Evolutionary conservation across 2,113 vertebrate species (phyloP).

Genomic region (Peromyscus leucopus): DNA sequence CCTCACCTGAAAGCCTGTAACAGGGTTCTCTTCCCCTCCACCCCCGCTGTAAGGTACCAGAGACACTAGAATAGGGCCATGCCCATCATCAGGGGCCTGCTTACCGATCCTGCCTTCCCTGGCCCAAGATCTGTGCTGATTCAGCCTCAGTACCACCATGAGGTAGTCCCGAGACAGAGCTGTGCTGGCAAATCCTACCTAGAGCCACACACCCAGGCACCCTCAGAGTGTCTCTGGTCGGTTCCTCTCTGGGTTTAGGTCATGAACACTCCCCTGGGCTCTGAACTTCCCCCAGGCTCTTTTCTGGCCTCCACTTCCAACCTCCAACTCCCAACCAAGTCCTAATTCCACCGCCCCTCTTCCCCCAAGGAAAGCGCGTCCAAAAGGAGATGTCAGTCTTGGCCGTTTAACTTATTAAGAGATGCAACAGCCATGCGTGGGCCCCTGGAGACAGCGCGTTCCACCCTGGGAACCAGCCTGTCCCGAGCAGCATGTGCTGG

Average conservation of each 20-base stretch:
- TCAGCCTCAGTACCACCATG: neutral
- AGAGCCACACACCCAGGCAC: rapidly evolving
- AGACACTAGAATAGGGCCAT: rapidly evolving
- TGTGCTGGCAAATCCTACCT: neutral
- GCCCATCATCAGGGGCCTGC: neutral
- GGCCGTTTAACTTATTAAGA: neutral
- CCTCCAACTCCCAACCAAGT: neutral
- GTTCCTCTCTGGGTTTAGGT: no score
- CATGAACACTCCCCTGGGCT: neutral
- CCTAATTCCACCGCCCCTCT: neutral
- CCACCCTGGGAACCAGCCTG: neutral
- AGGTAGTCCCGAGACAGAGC: neutral
- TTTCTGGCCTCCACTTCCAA: neutral
- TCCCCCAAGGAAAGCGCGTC: neutral
- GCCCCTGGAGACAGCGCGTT: neutral
- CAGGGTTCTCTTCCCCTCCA: neutral
- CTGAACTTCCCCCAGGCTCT: neutral
- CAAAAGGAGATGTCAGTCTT: neutral
- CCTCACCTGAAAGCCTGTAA: neutral
- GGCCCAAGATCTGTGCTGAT: neutral
- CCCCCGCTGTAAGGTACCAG: neutral
- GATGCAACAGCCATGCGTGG: neutral
- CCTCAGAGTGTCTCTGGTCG: neutral
- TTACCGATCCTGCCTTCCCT: neutral
- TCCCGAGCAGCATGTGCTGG: rapidly evolving